Percentiles rank a stretch among this genome's conserved stretches.
phyloP scores from a whole-genome alignment of 2,113 vertebrate species.

The Cathartes aura region DNA sequence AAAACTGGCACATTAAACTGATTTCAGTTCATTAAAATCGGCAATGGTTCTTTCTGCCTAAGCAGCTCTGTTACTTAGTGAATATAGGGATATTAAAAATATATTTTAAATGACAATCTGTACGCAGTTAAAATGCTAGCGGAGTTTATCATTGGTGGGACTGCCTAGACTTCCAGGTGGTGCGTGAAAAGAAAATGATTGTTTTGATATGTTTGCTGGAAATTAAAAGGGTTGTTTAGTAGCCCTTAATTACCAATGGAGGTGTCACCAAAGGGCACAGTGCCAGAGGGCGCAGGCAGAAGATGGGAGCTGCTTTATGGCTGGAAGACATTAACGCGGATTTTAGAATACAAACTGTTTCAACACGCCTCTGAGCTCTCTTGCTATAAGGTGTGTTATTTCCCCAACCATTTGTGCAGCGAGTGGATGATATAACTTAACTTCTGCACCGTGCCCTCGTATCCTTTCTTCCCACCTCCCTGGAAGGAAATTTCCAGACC shows the following conservation, averaged over 20 bases:
- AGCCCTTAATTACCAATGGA: conserved; percentile 71
- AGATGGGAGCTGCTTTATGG: conserved; percentile 29
- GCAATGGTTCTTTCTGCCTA: neutral
- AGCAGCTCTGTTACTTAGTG: neutral
- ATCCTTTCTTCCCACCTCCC: neutral
- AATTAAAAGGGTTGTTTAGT: conserved; percentile 74
- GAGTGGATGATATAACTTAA: neutral
- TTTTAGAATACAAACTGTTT: conserved; percentile 31
- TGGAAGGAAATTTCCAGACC: conserved; percentile 27
- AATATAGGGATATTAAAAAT: conserved; percentile 28
- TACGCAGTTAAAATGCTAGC: neutral
- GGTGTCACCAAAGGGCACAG: conserved; percentile 64
- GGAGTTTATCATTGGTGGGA: neutral
- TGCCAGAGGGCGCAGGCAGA: conserved; percentile 55
- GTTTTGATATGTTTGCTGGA: conserved; percentile 73
- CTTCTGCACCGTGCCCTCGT: neutral
- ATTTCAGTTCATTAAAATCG: conserved; percentile 8
- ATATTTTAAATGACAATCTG: conserved; percentile 34
- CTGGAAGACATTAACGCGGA: conserved; percentile 1
- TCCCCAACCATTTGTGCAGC: neutral
- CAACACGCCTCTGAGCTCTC: neutral
- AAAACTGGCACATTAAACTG: neutral
- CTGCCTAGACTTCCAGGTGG: conserved; percentile 63
- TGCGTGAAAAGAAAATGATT: conserved; percentile 58
- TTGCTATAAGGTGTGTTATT: conserved; percentile 5